These are phyloP conservation scores for Spodoptera exigua DNA, from an alignment of 2,888 invertebrate species.

Conservation along the genomic window DNA sequence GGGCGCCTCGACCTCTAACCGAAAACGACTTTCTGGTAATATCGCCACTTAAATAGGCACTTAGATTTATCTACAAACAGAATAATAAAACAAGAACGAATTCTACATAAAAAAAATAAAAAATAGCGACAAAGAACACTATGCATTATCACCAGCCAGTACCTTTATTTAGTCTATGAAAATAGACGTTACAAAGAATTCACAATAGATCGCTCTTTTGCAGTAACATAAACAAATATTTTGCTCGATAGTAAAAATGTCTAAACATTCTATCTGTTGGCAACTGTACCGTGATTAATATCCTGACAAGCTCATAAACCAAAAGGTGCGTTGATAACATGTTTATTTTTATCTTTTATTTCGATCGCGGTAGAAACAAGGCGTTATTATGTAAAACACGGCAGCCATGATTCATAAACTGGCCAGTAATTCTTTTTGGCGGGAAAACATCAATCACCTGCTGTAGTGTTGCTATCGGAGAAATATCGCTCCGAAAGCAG, in stretches of 20 bases:
- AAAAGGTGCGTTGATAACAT: conserved; percentile 55
- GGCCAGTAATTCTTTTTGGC: conserved; percentile 67
- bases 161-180: no score
- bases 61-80: no score
- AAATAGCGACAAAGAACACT: no score
- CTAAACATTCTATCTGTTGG: conserved; percentile 40
- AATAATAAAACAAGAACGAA: no score
- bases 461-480: conserved; percentile 33
- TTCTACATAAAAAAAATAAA: no score
- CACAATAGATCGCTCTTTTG: not conserved
- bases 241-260: conserved; percentile 37
- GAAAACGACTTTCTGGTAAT: no score
- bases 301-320: conserved; percentile 54
- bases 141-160: no score
- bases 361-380: conserved; percentile 57
- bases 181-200: no score
- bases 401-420: conserved; percentile 65
- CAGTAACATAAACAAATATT: conserved; percentile 32
- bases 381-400: conserved; percentile 65
- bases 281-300: conserved; percentile 50
- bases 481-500: conserved; percentile 9
- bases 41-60: no score
- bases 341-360: conserved; percentile 63
- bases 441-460: conserved; percentile 68
- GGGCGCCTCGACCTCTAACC: no score